Conservation (phyloP, 2,797 vertebrate species). For the Monodelphis domestica region DNA sequence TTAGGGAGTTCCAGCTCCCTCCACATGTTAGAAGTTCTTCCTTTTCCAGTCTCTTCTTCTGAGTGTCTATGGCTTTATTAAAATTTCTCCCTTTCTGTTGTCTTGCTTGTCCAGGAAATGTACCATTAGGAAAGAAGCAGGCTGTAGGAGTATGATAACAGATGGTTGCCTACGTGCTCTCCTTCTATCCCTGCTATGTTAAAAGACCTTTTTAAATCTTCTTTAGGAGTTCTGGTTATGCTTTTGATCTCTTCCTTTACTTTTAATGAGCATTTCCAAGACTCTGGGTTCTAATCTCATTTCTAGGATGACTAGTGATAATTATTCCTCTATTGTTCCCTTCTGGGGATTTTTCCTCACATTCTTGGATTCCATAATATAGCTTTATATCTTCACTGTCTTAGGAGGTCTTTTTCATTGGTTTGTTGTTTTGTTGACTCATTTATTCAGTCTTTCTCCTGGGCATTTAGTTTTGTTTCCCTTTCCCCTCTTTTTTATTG, state of each 20-base stretch:
- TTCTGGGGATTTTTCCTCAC: neutral
- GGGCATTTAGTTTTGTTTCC: neutral
- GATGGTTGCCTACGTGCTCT: neutral
- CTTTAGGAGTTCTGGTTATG: neutral
- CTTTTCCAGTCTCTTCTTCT: neutral
- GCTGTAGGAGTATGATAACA: neutral
- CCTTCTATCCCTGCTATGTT: neutral
- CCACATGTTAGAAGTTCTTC: neutral
- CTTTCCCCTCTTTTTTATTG: neutral
- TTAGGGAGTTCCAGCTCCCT: neutral
- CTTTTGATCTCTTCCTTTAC: neutral
- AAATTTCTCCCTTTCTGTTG: neutral
- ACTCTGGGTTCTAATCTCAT: neutral
- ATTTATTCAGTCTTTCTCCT: neutral
- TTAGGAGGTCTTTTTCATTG: neutral
- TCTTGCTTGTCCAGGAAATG: neutral
- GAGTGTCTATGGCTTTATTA: too few relatives aligned
- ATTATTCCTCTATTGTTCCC: neutral
- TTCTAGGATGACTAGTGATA: neutral
- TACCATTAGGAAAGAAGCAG: neutral
- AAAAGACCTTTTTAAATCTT: neutral
- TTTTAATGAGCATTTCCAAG: neutral
- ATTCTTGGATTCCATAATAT: neutral
- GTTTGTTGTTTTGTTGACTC: constrained; percentile 1
- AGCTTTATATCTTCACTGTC: neutral